Conservation (phyloP, 2,113 vertebrate genomes). For the Tursiops truncatus region DNA sequence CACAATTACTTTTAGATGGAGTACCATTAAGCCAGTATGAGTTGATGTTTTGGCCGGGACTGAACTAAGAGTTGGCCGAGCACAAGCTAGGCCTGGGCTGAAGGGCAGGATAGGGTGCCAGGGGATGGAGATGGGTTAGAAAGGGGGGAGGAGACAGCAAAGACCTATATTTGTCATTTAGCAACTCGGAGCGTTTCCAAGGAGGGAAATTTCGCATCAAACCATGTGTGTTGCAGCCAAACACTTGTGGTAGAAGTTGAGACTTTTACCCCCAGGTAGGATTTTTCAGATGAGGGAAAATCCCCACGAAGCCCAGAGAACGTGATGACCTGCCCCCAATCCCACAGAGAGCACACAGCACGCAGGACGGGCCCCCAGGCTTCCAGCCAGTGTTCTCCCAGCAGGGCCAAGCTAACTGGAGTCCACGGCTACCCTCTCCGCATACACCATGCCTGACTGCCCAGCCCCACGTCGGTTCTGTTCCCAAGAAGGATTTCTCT, state of each 20-base stretch:
- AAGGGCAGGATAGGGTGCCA: background rate
- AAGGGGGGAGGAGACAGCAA: background rate
- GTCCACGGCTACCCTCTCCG: rapidly evolving
- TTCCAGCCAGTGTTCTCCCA: rapidly evolving
- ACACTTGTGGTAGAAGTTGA: background rate
- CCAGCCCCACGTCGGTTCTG: background rate
- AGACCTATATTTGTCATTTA: background rate
- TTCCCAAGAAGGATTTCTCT: conserved; percentile 44
- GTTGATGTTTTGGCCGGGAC: background rate
- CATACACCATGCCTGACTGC: rapidly evolving
- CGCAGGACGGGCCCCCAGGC: background rate
- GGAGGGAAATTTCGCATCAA: background rate
- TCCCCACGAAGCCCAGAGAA: background rate
- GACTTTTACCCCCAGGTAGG: background rate
- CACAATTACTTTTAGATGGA: background rate
- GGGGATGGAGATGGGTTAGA: background rate
- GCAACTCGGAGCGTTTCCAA: background rate
- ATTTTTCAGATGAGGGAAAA: background rate
- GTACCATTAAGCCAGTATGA: background rate
- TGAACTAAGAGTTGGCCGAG: background rate
- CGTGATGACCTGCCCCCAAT: background rate
- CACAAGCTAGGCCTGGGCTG: background rate
- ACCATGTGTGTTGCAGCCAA: background rate
- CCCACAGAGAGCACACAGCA: background rate
- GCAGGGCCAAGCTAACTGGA: background rate